These are phyloP conservation scores for Peromyscus attwateri DNA, from an alignment of 2,797 vertebrate genomes.

Conservation along the genomic window DNA sequence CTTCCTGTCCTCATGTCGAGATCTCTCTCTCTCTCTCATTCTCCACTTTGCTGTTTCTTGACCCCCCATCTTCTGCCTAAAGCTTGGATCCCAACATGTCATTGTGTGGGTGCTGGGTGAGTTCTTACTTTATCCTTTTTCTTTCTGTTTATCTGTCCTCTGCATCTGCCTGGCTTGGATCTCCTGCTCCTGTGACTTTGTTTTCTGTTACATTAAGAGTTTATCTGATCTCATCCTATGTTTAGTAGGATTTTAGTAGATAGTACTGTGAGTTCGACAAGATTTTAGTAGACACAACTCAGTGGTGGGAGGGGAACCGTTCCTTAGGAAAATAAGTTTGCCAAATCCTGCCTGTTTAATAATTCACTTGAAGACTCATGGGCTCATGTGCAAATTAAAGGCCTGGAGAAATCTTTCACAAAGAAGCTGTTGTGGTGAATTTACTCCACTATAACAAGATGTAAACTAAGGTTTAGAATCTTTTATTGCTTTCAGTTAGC, in stretches of 20 bases:
- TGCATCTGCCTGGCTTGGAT: not conserved
- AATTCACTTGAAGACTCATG: not conserved
- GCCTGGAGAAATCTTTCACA: not conserved
- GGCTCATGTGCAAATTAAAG: not conserved
- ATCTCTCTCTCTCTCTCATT: not conserved
- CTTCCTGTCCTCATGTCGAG: not conserved
- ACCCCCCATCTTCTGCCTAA: not conserved
- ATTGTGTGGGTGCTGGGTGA: rapidly evolving
- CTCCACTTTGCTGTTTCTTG: not conserved
- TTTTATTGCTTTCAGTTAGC: not conserved
- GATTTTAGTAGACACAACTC: not conserved
- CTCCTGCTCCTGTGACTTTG: not conserved
- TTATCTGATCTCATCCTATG: not conserved
- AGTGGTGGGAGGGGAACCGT: not conserved
- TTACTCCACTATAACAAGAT: conserved; percentile 15
- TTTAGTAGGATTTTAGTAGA: not conserved
- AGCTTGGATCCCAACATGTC: not conserved
- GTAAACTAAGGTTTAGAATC: not conserved
- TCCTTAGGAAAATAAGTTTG: conserved; percentile 15
- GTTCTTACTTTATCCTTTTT: not conserved
- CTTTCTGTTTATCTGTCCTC: not conserved
- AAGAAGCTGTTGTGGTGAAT: conserved; percentile 2
- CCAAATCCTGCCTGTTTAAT: not conserved
- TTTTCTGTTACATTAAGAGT: conserved; percentile 25
- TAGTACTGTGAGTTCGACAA: not conserved